A percentile compares a stretch with the other conserved stretches of the same genome.
These are phyloP conservation scores for Pseudococcus jackbeardsleyi DNA, from an alignment of 2,888 invertebrate species.

Conservation along the genomic window DNA sequence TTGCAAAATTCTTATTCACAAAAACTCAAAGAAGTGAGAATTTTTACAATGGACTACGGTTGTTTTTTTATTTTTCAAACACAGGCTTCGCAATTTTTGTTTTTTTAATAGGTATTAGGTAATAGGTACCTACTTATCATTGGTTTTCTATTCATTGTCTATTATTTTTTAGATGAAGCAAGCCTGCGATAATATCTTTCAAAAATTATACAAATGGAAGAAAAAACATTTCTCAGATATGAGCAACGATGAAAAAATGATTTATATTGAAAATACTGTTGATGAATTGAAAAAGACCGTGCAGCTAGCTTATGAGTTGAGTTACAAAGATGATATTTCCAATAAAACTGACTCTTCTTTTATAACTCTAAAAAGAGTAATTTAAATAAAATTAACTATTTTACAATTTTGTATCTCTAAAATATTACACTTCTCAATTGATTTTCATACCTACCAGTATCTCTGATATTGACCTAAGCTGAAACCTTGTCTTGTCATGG, in stretches of 20 bases:
- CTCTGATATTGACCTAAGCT: no score
- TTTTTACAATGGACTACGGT: no score
- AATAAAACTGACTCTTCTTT: conserved; percentile 50
- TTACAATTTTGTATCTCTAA: no score
- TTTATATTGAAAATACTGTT: conserved; percentile 41
- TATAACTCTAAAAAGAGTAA: conserved; percentile 27
- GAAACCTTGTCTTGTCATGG: no score
- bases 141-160: background rate
- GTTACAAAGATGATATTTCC: conserved; percentile 48
- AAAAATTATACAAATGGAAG: conserved; percentile 57
- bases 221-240: background rate
- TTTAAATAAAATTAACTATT: background rate
- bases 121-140: no score
- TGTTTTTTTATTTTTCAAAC: no score
- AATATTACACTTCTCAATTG: no score
- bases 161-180: conserved; percentile 46
- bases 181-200: conserved; percentile 52
- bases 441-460: no score
- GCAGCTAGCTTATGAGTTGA: conserved; percentile 27
- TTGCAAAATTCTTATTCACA: no score
- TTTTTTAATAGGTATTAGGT: background rate
- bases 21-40: no score
- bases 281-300: conserved; percentile 56
- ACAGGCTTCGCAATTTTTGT: no score
- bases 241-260: conserved; percentile 19